phyloP scores from a whole-genome alignment of 2,888 invertebrate species.

The Tinea trinotella region DNA sequence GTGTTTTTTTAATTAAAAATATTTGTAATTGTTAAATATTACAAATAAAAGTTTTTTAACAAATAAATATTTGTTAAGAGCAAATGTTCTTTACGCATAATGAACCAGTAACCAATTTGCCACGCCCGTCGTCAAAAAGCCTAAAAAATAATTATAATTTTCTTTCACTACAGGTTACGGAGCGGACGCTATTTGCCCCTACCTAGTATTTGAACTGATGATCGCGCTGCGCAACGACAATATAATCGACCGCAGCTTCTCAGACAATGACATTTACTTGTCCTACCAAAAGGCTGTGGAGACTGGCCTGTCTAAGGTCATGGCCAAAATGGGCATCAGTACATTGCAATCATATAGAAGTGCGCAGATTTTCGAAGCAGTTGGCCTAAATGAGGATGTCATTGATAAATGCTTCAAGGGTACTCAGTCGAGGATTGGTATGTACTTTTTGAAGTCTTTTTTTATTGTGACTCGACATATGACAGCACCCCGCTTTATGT shows the following conservation, averaged over 20 bases:
- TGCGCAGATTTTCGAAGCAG: constrained; percentile 99
- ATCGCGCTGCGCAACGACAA: constrained; percentile 88
- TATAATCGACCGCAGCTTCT: constrained; percentile 81
- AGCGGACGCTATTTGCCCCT: constrained; percentile 98
- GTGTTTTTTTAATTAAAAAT: too few species aligned
- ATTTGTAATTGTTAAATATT: too few species aligned
- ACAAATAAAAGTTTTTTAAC: too few species aligned
- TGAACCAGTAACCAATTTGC: too few species aligned
- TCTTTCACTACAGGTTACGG: constrained; percentile 79
- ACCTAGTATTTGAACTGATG: constrained; percentile 95
- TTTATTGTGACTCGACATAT: too few species aligned
- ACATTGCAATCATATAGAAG: constrained; percentile 99
- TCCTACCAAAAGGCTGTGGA: constrained; percentile 94
- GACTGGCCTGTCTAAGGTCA: constrained; percentile 80
- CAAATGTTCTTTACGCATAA: too few species aligned
- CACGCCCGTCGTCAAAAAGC: too few species aligned
- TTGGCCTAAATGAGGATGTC: constrained; percentile 93
- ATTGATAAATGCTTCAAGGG: constrained; percentile 94
- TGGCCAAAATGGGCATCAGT: constrained; percentile 99
- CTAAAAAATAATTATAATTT: background rate
- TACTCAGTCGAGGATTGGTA: constrained; percentile 77
- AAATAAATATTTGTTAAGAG: too few species aligned
- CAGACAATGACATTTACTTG: constrained; percentile 85
- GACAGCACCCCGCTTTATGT: too few species aligned
- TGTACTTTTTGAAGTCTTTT: too few species aligned